Evolutionary conservation across 2,888 invertebrate species (phyloP).

Genomic region (Seladonia tumulorum): DNA sequence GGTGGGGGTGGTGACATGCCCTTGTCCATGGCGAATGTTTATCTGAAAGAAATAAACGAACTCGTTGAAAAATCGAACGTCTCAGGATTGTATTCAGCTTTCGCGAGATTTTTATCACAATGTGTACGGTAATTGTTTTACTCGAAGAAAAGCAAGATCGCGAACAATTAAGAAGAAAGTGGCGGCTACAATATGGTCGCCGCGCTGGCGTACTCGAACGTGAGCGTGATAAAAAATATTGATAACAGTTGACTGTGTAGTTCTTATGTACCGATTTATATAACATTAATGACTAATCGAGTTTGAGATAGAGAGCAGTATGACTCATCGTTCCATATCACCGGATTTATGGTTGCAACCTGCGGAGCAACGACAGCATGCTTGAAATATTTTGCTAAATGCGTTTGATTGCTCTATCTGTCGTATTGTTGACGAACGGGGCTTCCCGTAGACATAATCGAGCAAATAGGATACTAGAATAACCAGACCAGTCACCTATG

Average conservation of each 20-base stretch:
- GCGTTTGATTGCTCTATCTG: background rate
- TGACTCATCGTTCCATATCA: background rate
- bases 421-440: background rate
- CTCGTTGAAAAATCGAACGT: background rate
- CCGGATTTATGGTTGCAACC: background rate
- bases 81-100: background rate
- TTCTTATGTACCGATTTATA: background rate
- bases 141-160: too few species aligned
- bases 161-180: background rate
- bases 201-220: background rate
- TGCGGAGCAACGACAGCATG: background rate
- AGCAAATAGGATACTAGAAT: background rate
- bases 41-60: constrained; percentile 25
- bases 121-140: too few species aligned
- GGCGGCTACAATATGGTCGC: background rate
- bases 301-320: background rate
- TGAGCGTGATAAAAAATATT: background rate
- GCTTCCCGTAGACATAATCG: background rate
- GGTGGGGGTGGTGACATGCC: constrained; percentile 39
- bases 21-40: constrained; percentile 49
- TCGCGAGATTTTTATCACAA: background rate
- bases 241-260: background rate
- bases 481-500: background rate
- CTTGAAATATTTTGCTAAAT: background rate
- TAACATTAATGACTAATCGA: background rate